A percentile compares a stretch with the other conserved stretches of the same genome.
Conservation (phyloP, 2,113 vertebrate species). For the Rhegmatorhina hoffmannsi region DNA sequence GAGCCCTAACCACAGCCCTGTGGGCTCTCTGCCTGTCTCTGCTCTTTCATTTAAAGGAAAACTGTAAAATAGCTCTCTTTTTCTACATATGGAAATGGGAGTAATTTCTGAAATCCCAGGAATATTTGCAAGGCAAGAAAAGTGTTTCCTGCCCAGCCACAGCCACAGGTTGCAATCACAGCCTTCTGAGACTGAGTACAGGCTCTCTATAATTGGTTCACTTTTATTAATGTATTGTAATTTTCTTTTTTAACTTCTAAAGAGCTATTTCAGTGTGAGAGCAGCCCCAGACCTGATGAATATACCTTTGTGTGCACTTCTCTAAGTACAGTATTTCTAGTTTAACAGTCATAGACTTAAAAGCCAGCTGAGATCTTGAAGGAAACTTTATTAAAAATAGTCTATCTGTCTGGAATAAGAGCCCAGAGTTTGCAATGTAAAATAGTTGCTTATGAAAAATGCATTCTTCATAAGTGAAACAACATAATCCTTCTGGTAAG, state of each 20-base stretch:
- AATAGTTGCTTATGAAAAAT: slow-evolving; percentile 50
- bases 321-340: background rate
- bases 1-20: background rate
- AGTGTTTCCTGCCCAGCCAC: background rate
- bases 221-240: background rate
- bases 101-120: slow-evolving; percentile 37
- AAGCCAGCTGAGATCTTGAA: slow-evolving; percentile 14
- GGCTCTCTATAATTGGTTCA: background rate
- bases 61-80: slow-evolving; percentile 22
- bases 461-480: background rate
- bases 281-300: slow-evolving; percentile 11
- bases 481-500: background rate
- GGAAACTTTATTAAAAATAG: slow-evolving; percentile 32
- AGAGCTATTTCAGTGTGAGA: slow-evolving; percentile 24
- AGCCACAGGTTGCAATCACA: background rate
- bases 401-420: slow-evolving; percentile 31
- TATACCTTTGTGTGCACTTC: background rate
- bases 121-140: slow-evolving; percentile 26
- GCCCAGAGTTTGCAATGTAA: slow-evolving; percentile 42
- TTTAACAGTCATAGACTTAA: background rate
- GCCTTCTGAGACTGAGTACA: background rate
- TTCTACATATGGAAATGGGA: slow-evolving; percentile 40
- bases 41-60: slow-evolving; percentile 12
- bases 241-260: background rate
- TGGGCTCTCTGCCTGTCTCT: slow-evolving; percentile 23